phyloP scores from a whole-genome alignment of 2,113 vertebrate species.

The Colaptes auratus region DNA sequence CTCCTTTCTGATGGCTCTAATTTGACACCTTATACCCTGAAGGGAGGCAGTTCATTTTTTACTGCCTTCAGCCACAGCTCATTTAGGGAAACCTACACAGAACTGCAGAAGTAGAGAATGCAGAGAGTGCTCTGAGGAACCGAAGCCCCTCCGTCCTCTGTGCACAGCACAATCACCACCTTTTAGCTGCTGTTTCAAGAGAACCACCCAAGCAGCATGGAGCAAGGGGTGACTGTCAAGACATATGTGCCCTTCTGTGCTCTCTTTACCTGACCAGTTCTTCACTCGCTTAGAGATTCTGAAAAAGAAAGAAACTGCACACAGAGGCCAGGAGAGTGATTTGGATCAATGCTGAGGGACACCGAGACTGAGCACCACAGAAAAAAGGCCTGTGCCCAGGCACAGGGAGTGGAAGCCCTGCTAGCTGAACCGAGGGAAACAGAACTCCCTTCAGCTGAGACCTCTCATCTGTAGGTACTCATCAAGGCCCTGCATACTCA shows the following conservation, averaged over 20 bases:
- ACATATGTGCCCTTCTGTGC: background rate
- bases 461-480: background rate
- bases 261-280: background rate
- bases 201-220: background rate
- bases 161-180: background rate
- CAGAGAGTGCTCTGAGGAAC: constrained; percentile 4
- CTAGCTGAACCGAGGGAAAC: background rate
- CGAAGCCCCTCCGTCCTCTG: constrained; percentile 1
- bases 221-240: background rate
- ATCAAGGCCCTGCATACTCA: background rate
- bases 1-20: constrained; percentile 57
- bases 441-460: background rate
- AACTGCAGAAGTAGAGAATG: background rate
- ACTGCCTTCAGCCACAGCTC: constrained; percentile 40
- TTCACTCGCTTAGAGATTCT: background rate
- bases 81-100: constrained; percentile 5
- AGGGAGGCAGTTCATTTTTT: constrained; percentile 50
- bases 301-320: constrained; percentile 14
- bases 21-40: constrained; percentile 51
- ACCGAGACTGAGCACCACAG: background rate
- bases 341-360: background rate
- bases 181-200: background rate
- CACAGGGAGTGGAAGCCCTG: background rate
- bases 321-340: background rate
- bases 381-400: constrained; percentile 11